Percentiles rank a stretch among this genome's conserved stretches.
Conservation (phyloP, 2,888 invertebrate species). For the Smittia sp. region DNA sequence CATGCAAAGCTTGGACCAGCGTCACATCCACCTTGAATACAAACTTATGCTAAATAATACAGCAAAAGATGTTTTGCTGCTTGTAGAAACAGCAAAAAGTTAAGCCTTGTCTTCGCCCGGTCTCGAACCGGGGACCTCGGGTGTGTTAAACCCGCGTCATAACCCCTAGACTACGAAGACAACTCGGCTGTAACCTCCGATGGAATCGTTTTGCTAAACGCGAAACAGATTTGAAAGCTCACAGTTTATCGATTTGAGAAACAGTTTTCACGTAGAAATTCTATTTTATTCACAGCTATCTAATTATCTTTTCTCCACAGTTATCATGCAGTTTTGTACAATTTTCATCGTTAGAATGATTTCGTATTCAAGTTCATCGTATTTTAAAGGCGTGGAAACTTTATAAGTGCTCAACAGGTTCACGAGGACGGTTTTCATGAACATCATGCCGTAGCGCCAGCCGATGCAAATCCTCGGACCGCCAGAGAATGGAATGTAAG, state of each 20-base stretch:
- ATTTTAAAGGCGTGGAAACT: conserved; percentile 2
- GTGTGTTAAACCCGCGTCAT: conserved; percentile 52
- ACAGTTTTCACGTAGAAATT: background rate
- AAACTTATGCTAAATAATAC: background rate
- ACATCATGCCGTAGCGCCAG: conserved; percentile 11
- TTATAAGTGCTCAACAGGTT: conserved; percentile 10
- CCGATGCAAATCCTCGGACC: conserved; percentile 33
- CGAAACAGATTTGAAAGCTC: background rate
- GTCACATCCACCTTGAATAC: too few species aligned
- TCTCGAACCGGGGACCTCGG: conserved; percentile 52
- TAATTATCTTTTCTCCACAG: background rate
- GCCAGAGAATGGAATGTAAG: conserved; percentile 13
- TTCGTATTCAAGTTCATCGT: conserved; percentile 16
- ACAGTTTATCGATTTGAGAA: background rate
- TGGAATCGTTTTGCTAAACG: background rate
- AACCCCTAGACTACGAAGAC: conserved; percentile 53
- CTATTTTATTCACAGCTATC: too few species aligned
- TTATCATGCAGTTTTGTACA: background rate
- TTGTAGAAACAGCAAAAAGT: background rate
- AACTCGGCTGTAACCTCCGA: background rate
- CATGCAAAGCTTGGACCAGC: too few species aligned
- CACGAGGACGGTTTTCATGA: conserved; percentile 12
- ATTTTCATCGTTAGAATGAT: background rate
- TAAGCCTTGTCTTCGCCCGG: conserved; percentile 49
- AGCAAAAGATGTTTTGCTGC: too few species aligned